A percentile compares a stretch with the other conserved stretches of the same genome.
Conservation (phyloP, 2,113 vertebrate species). For the Chloropsis cyanopogon region DNA sequence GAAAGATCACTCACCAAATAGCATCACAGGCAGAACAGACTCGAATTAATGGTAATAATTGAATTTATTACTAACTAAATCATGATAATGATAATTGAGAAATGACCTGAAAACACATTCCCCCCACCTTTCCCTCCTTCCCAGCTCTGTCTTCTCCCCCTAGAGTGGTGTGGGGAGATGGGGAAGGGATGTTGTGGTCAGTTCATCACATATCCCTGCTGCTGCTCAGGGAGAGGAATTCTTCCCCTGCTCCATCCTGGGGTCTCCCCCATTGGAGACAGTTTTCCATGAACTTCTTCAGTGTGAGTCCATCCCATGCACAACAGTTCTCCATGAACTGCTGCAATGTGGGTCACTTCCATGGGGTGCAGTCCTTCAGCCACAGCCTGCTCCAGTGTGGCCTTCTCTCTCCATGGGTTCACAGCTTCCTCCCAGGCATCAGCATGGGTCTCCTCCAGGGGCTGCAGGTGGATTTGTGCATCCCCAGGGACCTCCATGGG, state of each 20-base stretch:
- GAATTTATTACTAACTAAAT: not conserved
- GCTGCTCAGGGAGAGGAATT: not conserved
- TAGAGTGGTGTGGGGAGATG: rapidly evolving
- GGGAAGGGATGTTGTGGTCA: too few species aligned
- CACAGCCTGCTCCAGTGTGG: not conserved
- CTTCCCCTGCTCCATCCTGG: not conserved
- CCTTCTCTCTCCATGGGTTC: not conserved
- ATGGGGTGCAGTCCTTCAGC: not conserved
- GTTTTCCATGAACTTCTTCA: not conserved
- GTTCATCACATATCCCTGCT: not conserved
- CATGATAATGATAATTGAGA: not conserved
- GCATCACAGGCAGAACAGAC: too few species aligned
- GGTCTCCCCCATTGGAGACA: not conserved
- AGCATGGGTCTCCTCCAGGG: rapidly evolving
- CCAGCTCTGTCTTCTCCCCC: not conserved
- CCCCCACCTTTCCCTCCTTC: not conserved
- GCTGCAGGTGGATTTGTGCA: not conserved
- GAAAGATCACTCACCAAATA: too few species aligned
- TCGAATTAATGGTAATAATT: not conserved
- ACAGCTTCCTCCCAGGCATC: not conserved
- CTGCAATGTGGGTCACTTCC: not conserved
- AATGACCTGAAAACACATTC: not conserved
- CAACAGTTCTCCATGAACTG: not conserved
- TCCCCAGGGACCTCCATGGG: not conserved
- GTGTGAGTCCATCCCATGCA: not conserved